A percentile compares a stretch with the other conserved stretches of the same genome.
These are phyloP conservation scores for Ptychodera flava DNA, from an alignment of 35 echinoderm and acorn worm species.

Conservation along the genomic window DNA sequence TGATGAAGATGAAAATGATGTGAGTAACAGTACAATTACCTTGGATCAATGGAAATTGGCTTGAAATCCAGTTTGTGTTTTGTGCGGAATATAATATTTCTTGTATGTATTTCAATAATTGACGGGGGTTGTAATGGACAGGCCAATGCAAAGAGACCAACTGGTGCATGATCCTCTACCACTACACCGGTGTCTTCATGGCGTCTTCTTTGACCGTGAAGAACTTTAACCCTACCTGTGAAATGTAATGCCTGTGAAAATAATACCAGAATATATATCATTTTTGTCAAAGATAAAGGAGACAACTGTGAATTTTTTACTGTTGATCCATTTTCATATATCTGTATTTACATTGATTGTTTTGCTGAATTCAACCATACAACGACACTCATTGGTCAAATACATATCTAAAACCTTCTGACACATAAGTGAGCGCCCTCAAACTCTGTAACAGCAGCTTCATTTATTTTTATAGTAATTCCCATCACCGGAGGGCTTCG, in stretches of 20 bases:
- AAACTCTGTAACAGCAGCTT: no score
- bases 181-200: constrained; percentile 67
- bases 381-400: no score
- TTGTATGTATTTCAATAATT: constrained; percentile 83
- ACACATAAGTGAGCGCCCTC: no score
- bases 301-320: no score
- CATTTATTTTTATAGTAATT: no score
- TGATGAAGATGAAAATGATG: no score
- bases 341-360: no score
- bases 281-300: no score
- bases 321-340: no score
- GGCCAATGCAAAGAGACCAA: constrained; percentile 73
- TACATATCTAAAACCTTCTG: no score
- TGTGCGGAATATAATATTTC: constrained; percentile 94
- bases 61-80: constrained; percentile 91
- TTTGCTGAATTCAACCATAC: no score
- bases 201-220: constrained; percentile 63
- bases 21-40: constrained; percentile 31
- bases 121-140: constrained; percentile 78
- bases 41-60: constrained; percentile 58
- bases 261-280: neutral
- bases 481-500: no score
- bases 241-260: constrained; percentile 64
- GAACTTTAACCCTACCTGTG: constrained; percentile 55
- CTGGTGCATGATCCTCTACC: constrained; percentile 63